phyloP scores from a whole-genome alignment of 2,113 vertebrate genomes.

The Nibea albiflora region DNA sequence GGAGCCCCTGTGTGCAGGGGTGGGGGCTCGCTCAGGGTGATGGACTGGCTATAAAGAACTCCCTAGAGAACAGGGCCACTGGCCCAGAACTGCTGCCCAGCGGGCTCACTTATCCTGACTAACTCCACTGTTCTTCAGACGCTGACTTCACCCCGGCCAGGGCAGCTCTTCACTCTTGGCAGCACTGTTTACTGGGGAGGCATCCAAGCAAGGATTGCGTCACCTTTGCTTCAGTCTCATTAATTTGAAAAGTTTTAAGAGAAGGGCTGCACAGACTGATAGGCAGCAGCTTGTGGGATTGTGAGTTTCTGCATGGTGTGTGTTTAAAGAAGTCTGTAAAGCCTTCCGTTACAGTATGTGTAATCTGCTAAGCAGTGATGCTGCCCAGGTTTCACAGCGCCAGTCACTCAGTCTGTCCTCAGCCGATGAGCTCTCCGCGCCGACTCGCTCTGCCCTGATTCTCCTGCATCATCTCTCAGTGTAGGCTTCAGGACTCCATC shows the following conservation, averaged over 20 bases:
- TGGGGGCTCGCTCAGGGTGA: constrained; percentile 27
- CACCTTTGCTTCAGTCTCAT: constrained; percentile 74
- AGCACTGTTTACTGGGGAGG: constrained; percentile 52
- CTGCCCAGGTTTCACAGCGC: constrained; percentile 32
- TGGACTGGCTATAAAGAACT: constrained; percentile 56
- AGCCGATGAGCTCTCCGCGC: constrained; percentile 23
- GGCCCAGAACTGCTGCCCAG: constrained; percentile 60
- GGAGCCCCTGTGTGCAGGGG: constrained; percentile 36
- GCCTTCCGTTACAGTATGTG: constrained; percentile 39
- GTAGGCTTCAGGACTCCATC: constrained; percentile 2
- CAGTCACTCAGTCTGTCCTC: constrained; percentile 31
- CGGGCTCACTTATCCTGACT: constrained; percentile 70
- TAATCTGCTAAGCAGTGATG: constrained; percentile 39
- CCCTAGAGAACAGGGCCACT: constrained; percentile 56
- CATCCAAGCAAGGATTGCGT: constrained; percentile 70
- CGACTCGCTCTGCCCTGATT: constrained; percentile 40
- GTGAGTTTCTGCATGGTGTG: constrained; percentile 37
- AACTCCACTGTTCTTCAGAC: constrained; percentile 68
- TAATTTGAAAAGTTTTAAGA: constrained; percentile 61
- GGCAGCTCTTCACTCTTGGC: constrained; percentile 61
- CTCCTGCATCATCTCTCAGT: constrained; percentile 17
- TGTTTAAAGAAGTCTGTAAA: constrained; percentile 46
- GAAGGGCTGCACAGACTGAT: constrained; percentile 46
- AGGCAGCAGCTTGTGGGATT: constrained; percentile 48
- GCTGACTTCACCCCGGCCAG: constrained; percentile 63